Evolutionary conservation across 2,888 invertebrate species (phyloP).

Genomic region (Ferrisia virgata): DNA sequence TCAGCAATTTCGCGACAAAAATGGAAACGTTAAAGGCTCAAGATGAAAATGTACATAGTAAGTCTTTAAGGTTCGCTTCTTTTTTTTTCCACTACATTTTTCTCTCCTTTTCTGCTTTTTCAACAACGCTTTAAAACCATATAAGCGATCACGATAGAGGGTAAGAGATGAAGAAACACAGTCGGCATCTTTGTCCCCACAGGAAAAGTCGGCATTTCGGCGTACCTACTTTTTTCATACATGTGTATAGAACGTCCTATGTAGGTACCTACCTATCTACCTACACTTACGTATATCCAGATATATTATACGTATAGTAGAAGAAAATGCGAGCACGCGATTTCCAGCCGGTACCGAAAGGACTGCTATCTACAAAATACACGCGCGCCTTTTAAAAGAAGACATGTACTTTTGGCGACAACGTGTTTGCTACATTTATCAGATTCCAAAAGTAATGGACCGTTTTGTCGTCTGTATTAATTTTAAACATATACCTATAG

Average conservation of each 20-base stretch:
- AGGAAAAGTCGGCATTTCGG: background rate
- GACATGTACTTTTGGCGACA: background rate
- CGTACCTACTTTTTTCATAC: background rate
- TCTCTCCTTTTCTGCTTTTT: background rate
- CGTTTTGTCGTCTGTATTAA: background rate
- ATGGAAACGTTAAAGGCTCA: slow-evolving; percentile 17
- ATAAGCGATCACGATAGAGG: background rate
- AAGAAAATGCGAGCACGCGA: background rate
- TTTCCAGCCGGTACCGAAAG: background rate
- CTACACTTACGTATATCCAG: background rate
- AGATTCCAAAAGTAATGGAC: background rate
- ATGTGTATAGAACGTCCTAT: background rate
- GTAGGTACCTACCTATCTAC: too few relatives aligned
- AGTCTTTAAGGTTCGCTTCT: background rate
- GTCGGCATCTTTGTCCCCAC: background rate
- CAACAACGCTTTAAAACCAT: too few relatives aligned
- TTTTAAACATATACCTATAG: background rate
- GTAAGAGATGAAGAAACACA: background rate
- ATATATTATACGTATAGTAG: slow-evolving; percentile 20
- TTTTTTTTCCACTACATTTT: background rate
- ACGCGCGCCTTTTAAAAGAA: background rate
- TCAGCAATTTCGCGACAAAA: slow-evolving; percentile 24
- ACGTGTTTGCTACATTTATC: background rate
- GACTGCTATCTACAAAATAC: slow-evolving; percentile 19
- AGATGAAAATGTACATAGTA: slow-evolving; percentile 15